Evolutionary conservation across 2,113 vertebrate species (phyloP).

Genomic region (Pelvicachromis taeniatus): DNA sequence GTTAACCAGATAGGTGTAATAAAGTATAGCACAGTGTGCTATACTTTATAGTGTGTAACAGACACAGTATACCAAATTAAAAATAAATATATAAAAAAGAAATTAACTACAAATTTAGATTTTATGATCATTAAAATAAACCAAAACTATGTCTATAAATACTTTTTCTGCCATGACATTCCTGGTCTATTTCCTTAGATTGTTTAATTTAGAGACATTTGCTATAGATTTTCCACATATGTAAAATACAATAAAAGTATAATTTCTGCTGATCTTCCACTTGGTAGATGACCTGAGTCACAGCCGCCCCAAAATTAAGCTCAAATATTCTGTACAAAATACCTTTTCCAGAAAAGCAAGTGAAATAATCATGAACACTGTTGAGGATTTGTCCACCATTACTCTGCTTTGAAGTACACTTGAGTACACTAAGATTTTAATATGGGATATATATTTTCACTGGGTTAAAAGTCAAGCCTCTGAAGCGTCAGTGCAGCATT

Average conservation of each 20-base stretch:
- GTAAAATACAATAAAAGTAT: background rate
- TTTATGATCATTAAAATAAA: background rate
- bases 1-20: background rate
- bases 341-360: background rate
- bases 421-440: background rate
- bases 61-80: background rate
- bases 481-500: background rate
- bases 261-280: background rate
- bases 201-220: background rate
- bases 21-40: background rate
- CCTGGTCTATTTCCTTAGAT: background rate
- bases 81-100: background rate
- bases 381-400: background rate
- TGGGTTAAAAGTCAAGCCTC: background rate
- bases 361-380: background rate
- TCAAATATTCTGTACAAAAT: background rate
- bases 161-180: background rate
- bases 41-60: no score
- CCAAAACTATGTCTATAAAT: background rate
- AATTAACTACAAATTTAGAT: background rate
- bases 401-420: background rate
- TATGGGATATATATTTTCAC: background rate
- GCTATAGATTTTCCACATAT: background rate
- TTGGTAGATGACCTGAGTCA: background rate
- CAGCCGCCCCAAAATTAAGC: background rate